These are phyloP conservation scores for Hirtodrosophila confusa DNA, from an alignment of 2,888 invertebrate genomes.

Conservation along the genomic window DNA sequence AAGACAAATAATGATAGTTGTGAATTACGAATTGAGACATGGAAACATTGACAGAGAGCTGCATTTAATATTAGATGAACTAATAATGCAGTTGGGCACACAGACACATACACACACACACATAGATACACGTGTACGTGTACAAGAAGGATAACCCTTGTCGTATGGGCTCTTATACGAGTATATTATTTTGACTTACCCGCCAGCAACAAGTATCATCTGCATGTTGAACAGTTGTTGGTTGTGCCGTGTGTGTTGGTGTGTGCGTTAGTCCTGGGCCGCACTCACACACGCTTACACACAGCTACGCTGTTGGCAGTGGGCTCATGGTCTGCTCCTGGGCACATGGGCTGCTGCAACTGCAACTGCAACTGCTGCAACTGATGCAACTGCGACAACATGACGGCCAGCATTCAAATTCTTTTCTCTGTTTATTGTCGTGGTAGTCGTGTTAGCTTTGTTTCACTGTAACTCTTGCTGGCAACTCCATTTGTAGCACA, in stretches of 20 bases:
- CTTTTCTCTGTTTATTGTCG: slow-evolving; percentile 38
- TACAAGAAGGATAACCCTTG: too few species aligned
- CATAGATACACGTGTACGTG: slow-evolving; percentile 16
- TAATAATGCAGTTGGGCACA: neutral
- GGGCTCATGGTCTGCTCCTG: slow-evolving; percentile 39
- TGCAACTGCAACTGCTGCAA: slow-evolving; percentile 36
- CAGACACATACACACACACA: slow-evolving; percentile 13
- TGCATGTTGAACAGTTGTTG: slow-evolving; percentile 79
- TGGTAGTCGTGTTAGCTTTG: slow-evolving; percentile 47
- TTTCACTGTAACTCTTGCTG: slow-evolving; percentile 46
- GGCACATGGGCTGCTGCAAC: slow-evolving; percentile 32
- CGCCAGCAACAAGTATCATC: slow-evolving; percentile 85
- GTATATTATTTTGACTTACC: slow-evolving; percentile 78
- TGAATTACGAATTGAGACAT: neutral
- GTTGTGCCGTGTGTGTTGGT: slow-evolving; percentile 13
- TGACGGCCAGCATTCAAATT: slow-evolving; percentile 29
- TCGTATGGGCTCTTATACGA: too few species aligned
- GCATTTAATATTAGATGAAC: too few species aligned
- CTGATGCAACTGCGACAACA: slow-evolving; percentile 38
- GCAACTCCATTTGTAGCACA: slow-evolving; percentile 53
- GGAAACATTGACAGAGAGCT: slow-evolving; percentile 9
- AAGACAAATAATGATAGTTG: neutral
- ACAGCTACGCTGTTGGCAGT: slow-evolving; percentile 23
- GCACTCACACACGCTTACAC: slow-evolving; percentile 53
- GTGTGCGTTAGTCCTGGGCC: slow-evolving; percentile 10